phyloP scores from a whole-genome alignment of 2,113 vertebrate species.

The Proterorhinus semilunaris region DNA sequence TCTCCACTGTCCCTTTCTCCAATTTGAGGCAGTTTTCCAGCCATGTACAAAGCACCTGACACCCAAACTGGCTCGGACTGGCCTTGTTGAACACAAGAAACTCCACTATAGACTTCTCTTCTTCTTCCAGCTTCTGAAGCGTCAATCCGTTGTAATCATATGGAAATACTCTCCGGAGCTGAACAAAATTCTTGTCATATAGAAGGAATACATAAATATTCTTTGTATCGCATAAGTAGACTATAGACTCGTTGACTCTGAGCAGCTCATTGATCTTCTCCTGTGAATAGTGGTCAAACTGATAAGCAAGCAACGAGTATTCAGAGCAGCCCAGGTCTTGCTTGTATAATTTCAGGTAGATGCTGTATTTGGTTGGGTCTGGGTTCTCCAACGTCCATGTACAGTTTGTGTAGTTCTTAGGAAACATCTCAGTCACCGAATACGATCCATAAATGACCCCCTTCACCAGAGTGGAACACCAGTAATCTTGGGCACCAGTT shows the following conservation, averaged over 20 bases:
- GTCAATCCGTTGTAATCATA: conserved; percentile 88
- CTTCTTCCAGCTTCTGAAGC: conserved; percentile 90
- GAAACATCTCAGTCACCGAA: conserved; percentile 99
- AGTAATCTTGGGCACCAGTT: conserved; percentile 99
- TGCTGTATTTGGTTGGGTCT: conserved; percentile 99
- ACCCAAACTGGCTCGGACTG: conserved; percentile 98
- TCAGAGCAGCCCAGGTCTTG: conserved; percentile 97
- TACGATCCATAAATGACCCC: conserved; percentile 99
- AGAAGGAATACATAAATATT: conserved; percentile 98
- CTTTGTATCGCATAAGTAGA: conserved; percentile 95
- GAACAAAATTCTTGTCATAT: conserved; percentile 99
- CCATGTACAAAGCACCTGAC: conserved; percentile 97
- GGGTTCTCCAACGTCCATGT: conserved; percentile 99
- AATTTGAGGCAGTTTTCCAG: conserved; percentile 97
- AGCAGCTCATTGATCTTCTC: conserved; percentile 99
- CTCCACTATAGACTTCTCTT: conserved; percentile 95
- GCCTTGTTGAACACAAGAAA: conserved; percentile 99
- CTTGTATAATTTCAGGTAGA: conserved; percentile 99
- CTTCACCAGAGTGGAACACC: conserved; percentile 99
- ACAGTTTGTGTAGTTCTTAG: conserved; percentile 99
- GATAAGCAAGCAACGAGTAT: conserved; percentile 96
- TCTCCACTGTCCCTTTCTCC: conserved; percentile 91
- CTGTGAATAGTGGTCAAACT: conserved; percentile 98
- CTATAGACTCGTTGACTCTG: conserved; percentile 95
- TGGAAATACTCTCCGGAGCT: conserved; percentile 94